Conservation (phyloP, 2,113 vertebrate genomes). For the Rhadina sibilatrix region DNA sequence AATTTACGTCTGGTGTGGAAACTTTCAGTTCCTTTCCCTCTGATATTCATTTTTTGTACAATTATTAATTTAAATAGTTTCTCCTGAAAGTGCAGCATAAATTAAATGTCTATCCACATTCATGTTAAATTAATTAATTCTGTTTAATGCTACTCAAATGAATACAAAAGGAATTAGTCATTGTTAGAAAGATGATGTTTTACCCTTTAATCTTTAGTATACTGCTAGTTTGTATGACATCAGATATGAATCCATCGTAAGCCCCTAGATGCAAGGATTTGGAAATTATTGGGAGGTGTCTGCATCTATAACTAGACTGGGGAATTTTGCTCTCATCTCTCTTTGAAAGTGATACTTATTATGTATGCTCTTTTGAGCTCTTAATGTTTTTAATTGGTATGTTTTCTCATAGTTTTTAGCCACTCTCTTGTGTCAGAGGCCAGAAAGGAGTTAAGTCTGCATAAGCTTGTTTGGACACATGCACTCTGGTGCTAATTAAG, state of each 20-base stretch:
- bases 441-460: background rate
- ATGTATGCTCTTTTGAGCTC: background rate
- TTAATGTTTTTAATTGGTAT: slow-evolving; percentile 4
- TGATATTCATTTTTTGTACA: slow-evolving; percentile 34
- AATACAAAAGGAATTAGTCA: slow-evolving; percentile 70
- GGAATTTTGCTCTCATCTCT: background rate
- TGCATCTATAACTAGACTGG: background rate
- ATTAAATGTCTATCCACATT: slow-evolving; percentile 63
- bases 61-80: slow-evolving; percentile 56
- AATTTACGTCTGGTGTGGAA: background rate
- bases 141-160: slow-evolving; percentile 59
- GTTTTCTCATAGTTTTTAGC: background rate
- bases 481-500: background rate
- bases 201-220: background rate
- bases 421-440: background rate
- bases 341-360: slow-evolving; percentile 1
- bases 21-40: slow-evolving; percentile 17
- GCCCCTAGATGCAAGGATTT: background rate
- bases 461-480: background rate
- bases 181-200: slow-evolving; percentile 39
- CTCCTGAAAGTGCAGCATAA: slow-evolving; percentile 61
- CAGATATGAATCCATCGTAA: background rate
- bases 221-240: background rate
- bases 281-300: background rate
- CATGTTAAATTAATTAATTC: slow-evolving; percentile 64